These are phyloP conservation scores for Drosophila orosa DNA, from an alignment of 1,140 invertebrate species.

Conservation along the genomic window DNA sequence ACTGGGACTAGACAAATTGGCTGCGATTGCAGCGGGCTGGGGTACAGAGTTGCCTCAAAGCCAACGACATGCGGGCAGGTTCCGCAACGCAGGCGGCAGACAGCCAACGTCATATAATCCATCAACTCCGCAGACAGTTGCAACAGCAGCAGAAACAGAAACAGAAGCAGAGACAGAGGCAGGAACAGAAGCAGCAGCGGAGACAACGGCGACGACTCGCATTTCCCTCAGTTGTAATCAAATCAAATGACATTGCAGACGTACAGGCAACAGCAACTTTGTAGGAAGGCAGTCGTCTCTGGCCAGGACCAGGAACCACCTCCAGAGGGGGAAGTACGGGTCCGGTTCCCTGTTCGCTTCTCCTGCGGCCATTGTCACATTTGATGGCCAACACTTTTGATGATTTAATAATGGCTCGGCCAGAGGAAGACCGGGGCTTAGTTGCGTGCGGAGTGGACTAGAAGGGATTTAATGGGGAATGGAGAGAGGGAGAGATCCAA, in stretches of 20 bases:
- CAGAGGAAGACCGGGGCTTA: background rate
- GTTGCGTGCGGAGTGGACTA: background rate
- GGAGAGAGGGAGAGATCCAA: background rate
- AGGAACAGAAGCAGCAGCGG: conserved; percentile 7
- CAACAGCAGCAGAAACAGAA: conserved; percentile 34
- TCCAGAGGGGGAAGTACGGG: background rate
- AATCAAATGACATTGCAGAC: conserved; percentile 77
- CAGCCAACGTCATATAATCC: conserved; percentile 72
- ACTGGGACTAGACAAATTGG: conserved; percentile 67
- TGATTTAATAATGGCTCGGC: conserved; percentile 68
- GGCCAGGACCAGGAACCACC: conserved; percentile 23
- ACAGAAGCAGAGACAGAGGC: background rate
- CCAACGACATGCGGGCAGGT: conserved; percentile 62
- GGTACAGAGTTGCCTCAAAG: conserved; percentile 40
- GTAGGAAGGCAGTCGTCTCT: conserved; percentile 11
- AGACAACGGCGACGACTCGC: conserved; percentile 35
- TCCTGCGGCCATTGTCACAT: conserved; percentile 66
- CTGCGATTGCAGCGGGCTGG: conserved; percentile 52
- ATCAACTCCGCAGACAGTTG: conserved; percentile 72
- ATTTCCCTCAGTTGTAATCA: conserved; percentile 68
- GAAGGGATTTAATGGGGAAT: conserved; percentile 34
- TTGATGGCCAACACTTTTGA: conserved; percentile 77
- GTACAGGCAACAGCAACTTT: conserved; percentile 46
- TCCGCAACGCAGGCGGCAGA: conserved; percentile 17
- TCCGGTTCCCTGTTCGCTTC: background rate